Conservation (phyloP, 2,888 invertebrate genomes). For the Epiblema foenella region DNA sequence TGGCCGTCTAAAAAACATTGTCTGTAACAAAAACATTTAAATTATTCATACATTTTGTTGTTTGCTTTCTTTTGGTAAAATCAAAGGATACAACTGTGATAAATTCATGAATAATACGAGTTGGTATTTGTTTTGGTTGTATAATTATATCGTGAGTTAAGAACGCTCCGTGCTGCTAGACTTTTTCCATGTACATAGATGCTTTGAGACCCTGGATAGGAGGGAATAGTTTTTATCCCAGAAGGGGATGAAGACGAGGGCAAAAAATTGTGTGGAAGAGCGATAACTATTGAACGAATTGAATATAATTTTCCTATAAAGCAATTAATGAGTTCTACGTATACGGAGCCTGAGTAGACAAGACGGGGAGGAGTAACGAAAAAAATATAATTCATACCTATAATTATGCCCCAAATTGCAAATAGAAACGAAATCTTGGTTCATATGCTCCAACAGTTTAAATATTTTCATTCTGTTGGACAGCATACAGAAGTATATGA, state of each 20-base stretch:
- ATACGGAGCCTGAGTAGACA: no score
- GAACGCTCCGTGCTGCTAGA: background rate
- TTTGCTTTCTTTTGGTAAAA: background rate
- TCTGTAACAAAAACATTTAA: constrained; percentile 54
- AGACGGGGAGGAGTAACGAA: no score
- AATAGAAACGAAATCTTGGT: constrained; percentile 60
- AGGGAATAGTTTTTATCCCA: no score
- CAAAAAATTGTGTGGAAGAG: background rate
- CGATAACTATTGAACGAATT: background rate
- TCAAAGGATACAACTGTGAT: background rate
- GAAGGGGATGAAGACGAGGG: no score
- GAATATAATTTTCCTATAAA: background rate
- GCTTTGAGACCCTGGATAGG: no score
- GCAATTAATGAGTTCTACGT: background rate
- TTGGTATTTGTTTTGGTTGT: no score
- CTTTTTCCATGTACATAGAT: background rate
- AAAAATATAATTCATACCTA: constrained; percentile 52
- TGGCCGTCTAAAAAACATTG: constrained; percentile 63
- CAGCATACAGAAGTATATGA: constrained; percentile 55
- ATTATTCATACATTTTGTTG: background rate
- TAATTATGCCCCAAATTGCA: constrained; percentile 57
- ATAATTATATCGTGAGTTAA: background rate
- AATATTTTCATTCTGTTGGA: constrained; percentile 54
- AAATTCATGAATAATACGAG: background rate
- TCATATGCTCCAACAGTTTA: constrained; percentile 58